Conservation (phyloP, 2,113 vertebrate genomes). For the Tretioscincus oriximinensis region DNA sequence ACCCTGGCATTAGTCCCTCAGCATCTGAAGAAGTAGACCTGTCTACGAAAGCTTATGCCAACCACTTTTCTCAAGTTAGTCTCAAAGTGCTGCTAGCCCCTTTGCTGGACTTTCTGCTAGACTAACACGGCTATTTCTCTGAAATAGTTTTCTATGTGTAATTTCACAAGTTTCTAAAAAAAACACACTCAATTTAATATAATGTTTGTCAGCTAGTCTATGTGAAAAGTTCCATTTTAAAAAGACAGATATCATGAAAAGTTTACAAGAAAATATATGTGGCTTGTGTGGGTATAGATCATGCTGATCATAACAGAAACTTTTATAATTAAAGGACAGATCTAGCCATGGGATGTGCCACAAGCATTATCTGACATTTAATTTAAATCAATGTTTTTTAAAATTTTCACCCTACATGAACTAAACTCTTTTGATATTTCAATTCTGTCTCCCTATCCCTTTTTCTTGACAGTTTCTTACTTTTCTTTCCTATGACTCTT, state of each 20-base stretch:
- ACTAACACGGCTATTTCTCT: too few species aligned
- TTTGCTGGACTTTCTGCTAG: too few species aligned
- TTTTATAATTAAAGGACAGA: conserved; percentile 1
- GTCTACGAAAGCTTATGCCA: too few species aligned
- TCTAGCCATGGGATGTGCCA: background rate
- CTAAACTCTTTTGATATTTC: conserved; percentile 3
- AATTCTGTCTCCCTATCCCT: background rate
- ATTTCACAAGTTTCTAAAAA: too few species aligned
- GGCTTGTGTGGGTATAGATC: background rate
- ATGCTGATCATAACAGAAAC: background rate
- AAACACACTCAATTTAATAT: background rate
- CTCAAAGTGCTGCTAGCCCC: too few species aligned
- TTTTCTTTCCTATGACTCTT: background rate
- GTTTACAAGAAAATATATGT: background rate
- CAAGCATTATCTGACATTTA: background rate
- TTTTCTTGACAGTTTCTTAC: background rate
- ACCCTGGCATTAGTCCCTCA: too few species aligned
- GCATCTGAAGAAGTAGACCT: too few species aligned
- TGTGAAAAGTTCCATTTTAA: background rate
- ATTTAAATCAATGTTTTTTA: background rate
- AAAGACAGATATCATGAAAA: background rate
- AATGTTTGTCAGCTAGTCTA: background rate
- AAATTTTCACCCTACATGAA: background rate
- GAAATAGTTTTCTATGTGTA: too few species aligned
- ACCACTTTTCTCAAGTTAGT: too few species aligned